Percentiles rank a stretch among this genome's conserved stretches.
Evolutionary conservation across 2,888 invertebrate species (phyloP).

Genomic region (Tetragnatha montana): DNA sequence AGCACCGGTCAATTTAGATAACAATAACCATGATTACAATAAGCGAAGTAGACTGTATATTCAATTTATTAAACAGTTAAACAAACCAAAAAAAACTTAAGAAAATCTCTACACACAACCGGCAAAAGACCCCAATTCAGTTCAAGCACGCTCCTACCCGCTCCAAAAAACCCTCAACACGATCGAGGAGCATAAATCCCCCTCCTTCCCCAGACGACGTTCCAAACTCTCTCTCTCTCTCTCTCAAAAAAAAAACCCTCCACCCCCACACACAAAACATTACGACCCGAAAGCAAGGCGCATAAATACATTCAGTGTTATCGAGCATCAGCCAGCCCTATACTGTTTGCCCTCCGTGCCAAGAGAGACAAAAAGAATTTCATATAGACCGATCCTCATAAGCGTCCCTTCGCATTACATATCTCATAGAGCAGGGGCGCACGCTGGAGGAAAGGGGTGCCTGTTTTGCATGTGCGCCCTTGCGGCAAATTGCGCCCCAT

Average conservation of each 20-base stretch:
- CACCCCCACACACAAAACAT: conserved; percentile 35
- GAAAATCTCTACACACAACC: background rate
- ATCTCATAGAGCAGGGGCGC: conserved; percentile 66
- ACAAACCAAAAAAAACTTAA: background rate
- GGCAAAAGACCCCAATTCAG: background rate
- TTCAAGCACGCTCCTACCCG: background rate
- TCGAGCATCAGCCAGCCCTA: conserved; percentile 23
- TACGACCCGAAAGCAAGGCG: conserved; percentile 57
- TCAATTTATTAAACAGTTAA: background rate
- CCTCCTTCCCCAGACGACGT: conserved; percentile 1
- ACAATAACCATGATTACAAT: background rate
- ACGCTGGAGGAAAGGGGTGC: conserved; percentile 10
- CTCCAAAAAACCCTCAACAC: background rate
- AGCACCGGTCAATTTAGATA: too few species aligned
- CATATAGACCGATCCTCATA: conserved; percentile 62
- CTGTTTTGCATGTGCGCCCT: conserved; percentile 68
- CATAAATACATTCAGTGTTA: conserved; percentile 70
- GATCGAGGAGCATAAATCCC: background rate
- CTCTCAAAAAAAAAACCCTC: conserved; percentile 20
- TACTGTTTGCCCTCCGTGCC: conserved; percentile 52
- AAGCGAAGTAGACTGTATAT: background rate
- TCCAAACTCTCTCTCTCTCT: too few species aligned
- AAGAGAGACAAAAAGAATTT: conserved; percentile 48
- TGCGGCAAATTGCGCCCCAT: conserved; percentile 70
- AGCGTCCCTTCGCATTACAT: conserved; percentile 68